phyloP scores from a whole-genome alignment of 1,140 invertebrate species.

The Microvelia longipes region DNA sequence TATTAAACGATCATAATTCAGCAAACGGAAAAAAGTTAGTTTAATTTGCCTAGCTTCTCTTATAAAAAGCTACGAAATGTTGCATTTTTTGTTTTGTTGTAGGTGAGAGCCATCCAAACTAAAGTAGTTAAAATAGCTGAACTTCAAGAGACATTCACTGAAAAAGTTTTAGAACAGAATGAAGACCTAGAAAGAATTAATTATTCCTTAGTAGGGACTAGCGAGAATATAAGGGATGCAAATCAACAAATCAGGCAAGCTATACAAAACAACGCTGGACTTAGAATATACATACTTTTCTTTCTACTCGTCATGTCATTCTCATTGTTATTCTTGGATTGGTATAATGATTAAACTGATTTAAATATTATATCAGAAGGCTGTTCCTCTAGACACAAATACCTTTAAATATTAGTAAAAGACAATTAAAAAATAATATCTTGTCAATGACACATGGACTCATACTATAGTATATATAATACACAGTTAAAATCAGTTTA shows the following conservation, averaged over 20 bases:
- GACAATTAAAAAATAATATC: too few relatives aligned
- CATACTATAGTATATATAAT: too few relatives aligned
- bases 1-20: too few relatives aligned
- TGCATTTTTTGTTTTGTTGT: conserved; percentile 35
- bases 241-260: conserved; percentile 94
- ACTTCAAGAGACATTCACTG: conserved; percentile 90
- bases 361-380: too few relatives aligned
- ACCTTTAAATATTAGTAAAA: too few relatives aligned
- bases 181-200: conserved; percentile 79
- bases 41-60: too few relatives aligned
- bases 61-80: too few relatives aligned
- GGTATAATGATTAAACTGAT: conserved; percentile 61
- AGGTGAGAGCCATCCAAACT: conserved; percentile 73
- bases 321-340: conserved; percentile 87
- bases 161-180: conserved; percentile 93
- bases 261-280: conserved; percentile 87
- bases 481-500: too few relatives aligned
- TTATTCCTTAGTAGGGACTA: conserved; percentile 71
- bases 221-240: conserved; percentile 88
- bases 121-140: conserved; percentile 91
- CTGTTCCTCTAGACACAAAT: too few relatives aligned
- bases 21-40: too few relatives aligned
- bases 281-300: conserved; percentile 86
- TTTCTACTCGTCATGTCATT: conserved; percentile 92
- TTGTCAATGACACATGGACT: too few relatives aligned